Evolutionary conservation across 64 coral and sea anemone species (phyloP).

Genomic region (Pachyseris speciosa): DNA sequence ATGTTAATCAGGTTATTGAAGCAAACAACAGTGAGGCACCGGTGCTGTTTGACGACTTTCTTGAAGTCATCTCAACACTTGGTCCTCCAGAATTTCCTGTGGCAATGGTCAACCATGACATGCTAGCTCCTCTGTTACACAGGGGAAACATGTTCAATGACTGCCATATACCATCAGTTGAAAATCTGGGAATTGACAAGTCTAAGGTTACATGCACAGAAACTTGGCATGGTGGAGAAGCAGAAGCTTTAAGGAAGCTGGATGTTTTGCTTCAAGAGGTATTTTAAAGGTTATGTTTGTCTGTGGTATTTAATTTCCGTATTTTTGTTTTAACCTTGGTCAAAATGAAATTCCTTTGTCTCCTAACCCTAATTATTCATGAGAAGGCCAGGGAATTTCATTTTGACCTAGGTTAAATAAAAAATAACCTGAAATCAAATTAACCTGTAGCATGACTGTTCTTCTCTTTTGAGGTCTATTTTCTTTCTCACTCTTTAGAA

Average conservation of each 20-base stretch:
- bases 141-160: neutral
- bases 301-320: too few species aligned
- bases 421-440: too few species aligned
- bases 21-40: conserved; percentile 7
- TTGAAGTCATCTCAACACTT: conserved; percentile 39
- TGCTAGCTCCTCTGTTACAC: neutral
- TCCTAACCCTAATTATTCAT: too few species aligned
- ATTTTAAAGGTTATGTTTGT: neutral
- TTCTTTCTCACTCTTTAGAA: too few species aligned
- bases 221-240: conserved; percentile 58
- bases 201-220: conserved; percentile 1
- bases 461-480: too few species aligned
- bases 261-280: conserved; percentile 26
- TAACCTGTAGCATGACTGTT: too few species aligned
- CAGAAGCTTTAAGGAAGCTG: conserved; percentile 22
- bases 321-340: neutral
- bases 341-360: too few species aligned
- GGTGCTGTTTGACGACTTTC: conserved; percentile 29
- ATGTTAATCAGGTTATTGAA: neutral
- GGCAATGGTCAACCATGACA: neutral
- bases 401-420: too few species aligned
- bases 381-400: too few species aligned
- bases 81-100: neutral
- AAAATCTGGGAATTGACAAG: conserved; percentile 34
- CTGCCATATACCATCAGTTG: conserved; percentile 6